Conservation (phyloP, 2,113 vertebrate species). For the Phylloscopus trochilus region DNA sequence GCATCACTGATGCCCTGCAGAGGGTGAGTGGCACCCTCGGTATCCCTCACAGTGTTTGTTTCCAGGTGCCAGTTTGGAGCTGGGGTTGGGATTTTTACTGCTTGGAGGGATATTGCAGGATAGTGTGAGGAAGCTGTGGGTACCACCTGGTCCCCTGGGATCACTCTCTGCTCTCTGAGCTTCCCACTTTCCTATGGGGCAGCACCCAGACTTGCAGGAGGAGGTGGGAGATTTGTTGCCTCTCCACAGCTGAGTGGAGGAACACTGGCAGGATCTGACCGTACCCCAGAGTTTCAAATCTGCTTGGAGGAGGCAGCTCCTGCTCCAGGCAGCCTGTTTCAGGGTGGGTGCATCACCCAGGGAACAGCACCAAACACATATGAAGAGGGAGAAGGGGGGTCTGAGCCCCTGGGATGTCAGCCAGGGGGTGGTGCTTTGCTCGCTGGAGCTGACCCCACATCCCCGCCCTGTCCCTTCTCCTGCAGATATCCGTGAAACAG, state of each 20-base stretch:
- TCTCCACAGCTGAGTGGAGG: neutral
- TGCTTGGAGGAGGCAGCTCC: neutral
- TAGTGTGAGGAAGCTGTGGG: neutral
- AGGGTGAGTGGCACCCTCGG: fast-evolving
- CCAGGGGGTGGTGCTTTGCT: neutral
- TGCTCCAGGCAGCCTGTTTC: neutral
- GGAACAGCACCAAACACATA: fast-evolving
- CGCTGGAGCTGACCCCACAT: neutral
- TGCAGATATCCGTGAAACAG: slow-evolving; percentile 93
- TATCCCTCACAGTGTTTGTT: neutral
- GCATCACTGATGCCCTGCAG: neutral
- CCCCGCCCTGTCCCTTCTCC: neutral
- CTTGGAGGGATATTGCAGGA: neutral
- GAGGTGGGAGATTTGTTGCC: neutral
- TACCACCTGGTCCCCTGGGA: neutral
- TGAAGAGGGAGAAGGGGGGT: neutral
- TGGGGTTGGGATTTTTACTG: neutral
- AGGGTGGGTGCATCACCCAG: neutral
- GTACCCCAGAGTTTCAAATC: neutral
- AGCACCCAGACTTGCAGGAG: neutral
- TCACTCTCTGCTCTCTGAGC: neutral
- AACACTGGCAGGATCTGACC: neutral
- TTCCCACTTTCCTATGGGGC: neutral
- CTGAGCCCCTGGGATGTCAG: neutral
- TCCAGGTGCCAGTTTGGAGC: neutral